Evolutionary conservation across 2,888 invertebrate genomes (phyloP).

Genomic region (Lasioglossum oenotherae): DNA sequence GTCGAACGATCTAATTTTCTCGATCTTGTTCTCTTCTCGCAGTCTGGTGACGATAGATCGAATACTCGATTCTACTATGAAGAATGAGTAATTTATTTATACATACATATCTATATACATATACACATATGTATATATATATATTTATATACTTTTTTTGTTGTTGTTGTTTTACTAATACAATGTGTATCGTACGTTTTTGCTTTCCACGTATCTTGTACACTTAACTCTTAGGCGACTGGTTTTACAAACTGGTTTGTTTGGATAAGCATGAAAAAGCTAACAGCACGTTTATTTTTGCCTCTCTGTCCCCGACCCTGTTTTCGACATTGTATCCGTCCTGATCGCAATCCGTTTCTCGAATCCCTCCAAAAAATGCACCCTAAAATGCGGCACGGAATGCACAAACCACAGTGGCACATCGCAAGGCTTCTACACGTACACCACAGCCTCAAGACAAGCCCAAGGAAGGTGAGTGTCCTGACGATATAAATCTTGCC

Average conservation of each 20-base stretch:
- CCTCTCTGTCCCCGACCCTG: constrained; percentile 66
- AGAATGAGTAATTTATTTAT: constrained; percentile 1
- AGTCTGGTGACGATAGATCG: neutral
- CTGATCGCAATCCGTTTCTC: constrained; percentile 43
- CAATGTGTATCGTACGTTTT: constrained; percentile 50
- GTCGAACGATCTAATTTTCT: neutral
- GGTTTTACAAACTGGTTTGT: constrained; percentile 68
- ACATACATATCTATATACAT: neutral
- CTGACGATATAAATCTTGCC: constrained; percentile 46
- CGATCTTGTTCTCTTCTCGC: neutral
- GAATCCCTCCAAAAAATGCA: constrained; percentile 65
- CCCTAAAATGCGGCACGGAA: constrained; percentile 82
- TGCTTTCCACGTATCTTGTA: constrained; percentile 61
- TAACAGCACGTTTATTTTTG: constrained; percentile 83
- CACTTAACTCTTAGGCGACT: constrained; percentile 59
- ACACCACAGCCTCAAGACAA: constrained; percentile 83
- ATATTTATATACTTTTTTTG: neutral
- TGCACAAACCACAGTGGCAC: constrained; percentile 83
- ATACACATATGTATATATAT: neutral
- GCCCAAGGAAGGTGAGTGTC: constrained; percentile 83
- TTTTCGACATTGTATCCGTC: constrained; percentile 56
- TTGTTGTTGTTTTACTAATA: constrained; percentile 59
- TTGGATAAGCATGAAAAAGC: constrained; percentile 81
- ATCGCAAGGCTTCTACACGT: constrained; percentile 83
- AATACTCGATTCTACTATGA: constrained; percentile 23